Base-by-base conservation (phyloP, 1,140 invertebrate species). In the Microplitis demolitor region DNA sequence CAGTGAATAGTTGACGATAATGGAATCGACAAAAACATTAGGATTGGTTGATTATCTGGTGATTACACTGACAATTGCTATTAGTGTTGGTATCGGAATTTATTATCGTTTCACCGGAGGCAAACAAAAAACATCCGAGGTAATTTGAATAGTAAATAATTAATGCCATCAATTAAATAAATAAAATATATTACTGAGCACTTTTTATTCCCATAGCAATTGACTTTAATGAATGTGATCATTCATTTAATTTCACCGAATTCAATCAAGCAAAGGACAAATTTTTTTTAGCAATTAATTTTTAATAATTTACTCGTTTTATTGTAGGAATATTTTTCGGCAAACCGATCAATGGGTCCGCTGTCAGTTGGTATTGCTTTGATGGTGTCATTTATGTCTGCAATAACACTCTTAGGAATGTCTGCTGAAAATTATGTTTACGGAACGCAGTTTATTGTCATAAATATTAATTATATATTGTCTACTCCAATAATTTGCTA, bases 381-480 rank as follows among this genome's bases (percentile, higher is more conserved):
- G 0, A 96, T 97, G 92, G 95, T 96, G 6, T 97, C 95, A 53
- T 98, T 98, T 80, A 97, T 98, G 94, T 98, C 96, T 0, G 95
- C 96, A 9, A 92, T 98, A 16, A 96, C 96, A 0, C 85, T 98
- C n/a, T 87, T 98, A 24, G 97, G 97, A 9, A 92, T 96, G 0
- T 94, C 94, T 1, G 90, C 93, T 63, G 96, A 97, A 84, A 96
- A 93, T 84, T 97, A 97, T 81, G 91, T 89, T 72, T 93, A 90
- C 83, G 95, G 95, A 35, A 93, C 94, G 66, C 92, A 94, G 80
- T 97, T 96, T 87, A 89, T 95, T 4, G 85, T 94, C 13, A 96
- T 96, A 33, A 96, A 96, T 80, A 69, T 96, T 35, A 89, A 93
- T 0, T 96, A 96, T 79, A 88, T 95, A 0, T 79, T 97, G 13